Evolutionary conservation across 1,140 invertebrate species (phyloP), one percentile per base, ranked within the genome.

Genomic region (Streblospio benedicti): DNA sequence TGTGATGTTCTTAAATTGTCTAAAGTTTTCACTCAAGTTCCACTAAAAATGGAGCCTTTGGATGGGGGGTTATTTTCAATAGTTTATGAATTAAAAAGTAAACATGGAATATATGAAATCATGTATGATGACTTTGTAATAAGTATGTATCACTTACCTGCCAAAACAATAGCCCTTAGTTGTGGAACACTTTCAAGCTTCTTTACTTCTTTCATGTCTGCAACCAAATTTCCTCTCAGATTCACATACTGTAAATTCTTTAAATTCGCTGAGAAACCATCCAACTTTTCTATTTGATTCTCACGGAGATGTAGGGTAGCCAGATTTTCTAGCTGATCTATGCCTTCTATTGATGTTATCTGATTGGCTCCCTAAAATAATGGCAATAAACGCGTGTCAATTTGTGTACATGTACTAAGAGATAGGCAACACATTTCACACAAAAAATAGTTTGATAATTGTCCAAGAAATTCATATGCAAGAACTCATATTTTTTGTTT

Each of bases 231-330:
- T 32, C 72, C 71, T 61, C 76, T 74, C 31, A 76, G 55, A 56
- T 77, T 78, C 12, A 78, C 68, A 60, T 78, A 78, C 47, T 78
- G 76, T 32, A 78, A 62, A 31, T 66, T 61, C 50, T 68, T 67
- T 20, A 72, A 63, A 1, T 70, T 63, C 27, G 76, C 75, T 18
- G 68, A 59, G 58, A 77, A 77, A 6, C 76, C 76, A 57, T 77
- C 73, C 1, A 78, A 62, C 31, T 63, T 67, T 51, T 71, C 68
- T 5, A 78, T 50, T 60, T 78, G 74, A 53, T 78, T 78, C 28
- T 76, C 76, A 56, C 76, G 57, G 25, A 78, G 66, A 63, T 78
- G 76, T 44, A 77, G 55, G 6, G 74, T 76, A 12, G 69, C 69
- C n/a, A 78, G 59, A 55, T 61, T 59, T 9, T 54, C 61, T 20